Conservation (phyloP, 1,140 invertebrate genomes). For the Stenopsyche tienmushanensis region DNA sequence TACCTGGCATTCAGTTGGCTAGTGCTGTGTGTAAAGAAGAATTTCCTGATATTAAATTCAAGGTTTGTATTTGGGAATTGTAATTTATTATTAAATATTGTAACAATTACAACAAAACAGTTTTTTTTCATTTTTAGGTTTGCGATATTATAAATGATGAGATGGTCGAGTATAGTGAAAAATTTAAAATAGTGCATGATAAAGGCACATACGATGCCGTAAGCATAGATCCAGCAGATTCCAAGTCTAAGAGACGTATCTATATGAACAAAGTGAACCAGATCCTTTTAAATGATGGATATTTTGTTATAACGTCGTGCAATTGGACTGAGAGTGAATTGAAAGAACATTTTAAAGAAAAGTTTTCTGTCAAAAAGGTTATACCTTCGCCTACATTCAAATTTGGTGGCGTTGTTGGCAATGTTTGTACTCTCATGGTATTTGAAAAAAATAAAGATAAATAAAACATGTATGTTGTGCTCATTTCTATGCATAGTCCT, state of each 20-base stretch:
- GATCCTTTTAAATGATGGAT: constrained; percentile 62
- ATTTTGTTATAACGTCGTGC: constrained; percentile 88
- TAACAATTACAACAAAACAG: constrained; percentile 3
- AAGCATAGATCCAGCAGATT: constrained; percentile 72
- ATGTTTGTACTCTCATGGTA: constrained; percentile 73
- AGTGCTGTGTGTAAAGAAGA: constrained; percentile 62
- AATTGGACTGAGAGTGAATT: constrained; percentile 92
- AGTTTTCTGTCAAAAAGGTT: constrained; percentile 61
- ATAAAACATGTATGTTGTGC: background rate
- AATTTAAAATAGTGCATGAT: constrained; percentile 73
- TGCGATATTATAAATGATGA: constrained; percentile 60
- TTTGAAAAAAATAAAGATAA: constrained; percentile 59
- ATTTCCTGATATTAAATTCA: constrained; percentile 57
- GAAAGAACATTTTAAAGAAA: constrained; percentile 66
- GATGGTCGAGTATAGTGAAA: constrained; percentile 43
- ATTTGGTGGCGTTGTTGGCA: constrained; percentile 83
- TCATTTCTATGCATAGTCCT: too few relatives aligned
- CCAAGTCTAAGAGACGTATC: constrained; percentile 60
- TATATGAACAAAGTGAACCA: constrained; percentile 70
- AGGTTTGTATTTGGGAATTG: constrained; percentile 45
- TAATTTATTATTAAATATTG: background rate
- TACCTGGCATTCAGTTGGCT: constrained; percentile 75
- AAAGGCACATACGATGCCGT: constrained; percentile 96
- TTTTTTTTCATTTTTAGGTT: constrained; percentile 46
- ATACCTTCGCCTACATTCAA: constrained; percentile 79